Evolutionary conservation across 2,113 vertebrate genomes (phyloP).

Genomic region (Neodon shergylaensis): DNA sequence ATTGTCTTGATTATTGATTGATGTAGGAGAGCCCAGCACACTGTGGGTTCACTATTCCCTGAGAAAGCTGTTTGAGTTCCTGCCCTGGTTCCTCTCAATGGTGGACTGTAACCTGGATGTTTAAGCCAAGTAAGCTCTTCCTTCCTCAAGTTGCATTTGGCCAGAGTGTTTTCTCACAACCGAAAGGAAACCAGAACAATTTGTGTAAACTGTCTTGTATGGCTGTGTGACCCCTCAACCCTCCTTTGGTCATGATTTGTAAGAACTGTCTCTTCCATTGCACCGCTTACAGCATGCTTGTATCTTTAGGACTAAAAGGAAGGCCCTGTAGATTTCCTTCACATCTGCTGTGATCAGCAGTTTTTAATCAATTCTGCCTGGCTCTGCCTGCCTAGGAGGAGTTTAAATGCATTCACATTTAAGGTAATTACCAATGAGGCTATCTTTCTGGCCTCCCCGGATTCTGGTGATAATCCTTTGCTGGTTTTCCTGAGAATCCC

Average conservation of each 20-base stretch:
- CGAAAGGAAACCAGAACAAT: not conserved
- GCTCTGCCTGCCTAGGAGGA: not conserved
- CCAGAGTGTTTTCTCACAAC: not conserved
- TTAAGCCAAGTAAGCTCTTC: not conserved
- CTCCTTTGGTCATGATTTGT: not conserved
- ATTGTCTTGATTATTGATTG: not conserved
- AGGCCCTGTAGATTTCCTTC: fast-evolving
- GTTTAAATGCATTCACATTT: too few species aligned
- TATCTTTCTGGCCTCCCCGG: too few species aligned
- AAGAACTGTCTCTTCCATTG: not conserved
- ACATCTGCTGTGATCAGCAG: too few species aligned
- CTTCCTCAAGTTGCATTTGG: not conserved
- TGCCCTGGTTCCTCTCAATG: not conserved
- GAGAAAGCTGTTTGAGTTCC: not conserved
- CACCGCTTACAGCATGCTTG: too few species aligned
- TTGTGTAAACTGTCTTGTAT: not conserved
- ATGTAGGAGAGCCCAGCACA: not conserved
- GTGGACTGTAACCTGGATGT: not conserved
- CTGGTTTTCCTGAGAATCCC: not conserved
- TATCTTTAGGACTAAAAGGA: not conserved
- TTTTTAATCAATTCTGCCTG: not conserved
- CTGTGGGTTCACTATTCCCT: not conserved
- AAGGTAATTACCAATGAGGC: fast-evolving
- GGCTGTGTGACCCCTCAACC: not conserved
- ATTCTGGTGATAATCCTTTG: not conserved